phyloP scores from a whole-genome alignment of 2,888 invertebrate species.

The Griposia aprilina region DNA sequence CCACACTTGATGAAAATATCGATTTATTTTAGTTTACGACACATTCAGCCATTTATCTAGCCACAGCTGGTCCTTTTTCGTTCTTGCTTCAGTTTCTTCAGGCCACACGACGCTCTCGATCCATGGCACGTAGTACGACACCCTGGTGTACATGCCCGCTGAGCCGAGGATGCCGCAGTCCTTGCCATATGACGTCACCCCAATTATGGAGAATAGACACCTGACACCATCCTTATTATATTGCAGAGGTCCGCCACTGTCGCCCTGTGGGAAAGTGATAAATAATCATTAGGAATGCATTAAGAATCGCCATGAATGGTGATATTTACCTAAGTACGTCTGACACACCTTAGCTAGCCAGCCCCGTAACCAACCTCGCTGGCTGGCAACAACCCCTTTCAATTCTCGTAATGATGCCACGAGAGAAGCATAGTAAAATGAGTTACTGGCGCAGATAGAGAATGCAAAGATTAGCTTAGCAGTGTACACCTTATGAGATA shows the following conservation, averaged over 20 bases:
- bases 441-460: no score
- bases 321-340: background rate
- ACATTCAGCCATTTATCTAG: constrained; percentile 1
- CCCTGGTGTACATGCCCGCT: constrained; percentile 88
- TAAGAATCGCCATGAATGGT: background rate
- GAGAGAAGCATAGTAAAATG: no score
- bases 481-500: no score
- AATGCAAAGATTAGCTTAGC: no score
- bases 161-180: constrained; percentile 78
- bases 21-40: background rate
- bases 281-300: background rate
- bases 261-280: constrained; percentile 39
- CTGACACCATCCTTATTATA: constrained; percentile 30
- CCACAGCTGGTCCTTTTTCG: background rate
- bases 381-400: background rate
- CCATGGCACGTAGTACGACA: constrained; percentile 90
- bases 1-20: background rate
- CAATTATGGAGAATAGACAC: constrained; percentile 88
- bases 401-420: background rate
- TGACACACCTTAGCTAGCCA: no score
- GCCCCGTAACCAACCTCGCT: background rate
- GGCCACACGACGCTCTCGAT: constrained; percentile 91
- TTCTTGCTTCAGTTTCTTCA: constrained; percentile 43
- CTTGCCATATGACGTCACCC: constrained; percentile 87
- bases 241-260: constrained; percentile 68